Conservation (phyloP, 2,888 invertebrate species). For the Drosophila vallismaia region DNA sequence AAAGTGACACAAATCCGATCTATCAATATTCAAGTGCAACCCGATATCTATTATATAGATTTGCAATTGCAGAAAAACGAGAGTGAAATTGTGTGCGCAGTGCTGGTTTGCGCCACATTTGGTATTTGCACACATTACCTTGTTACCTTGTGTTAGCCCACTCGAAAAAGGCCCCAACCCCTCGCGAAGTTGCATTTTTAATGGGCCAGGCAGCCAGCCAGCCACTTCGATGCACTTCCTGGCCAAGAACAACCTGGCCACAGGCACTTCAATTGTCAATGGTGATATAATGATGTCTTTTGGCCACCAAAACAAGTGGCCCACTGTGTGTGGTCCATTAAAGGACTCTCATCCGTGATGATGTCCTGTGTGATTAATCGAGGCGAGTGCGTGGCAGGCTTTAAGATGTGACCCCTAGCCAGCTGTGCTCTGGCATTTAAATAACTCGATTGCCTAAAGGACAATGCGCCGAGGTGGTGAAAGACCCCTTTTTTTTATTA, state of each 20-base stretch:
- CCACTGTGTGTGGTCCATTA: slow-evolving; percentile 1
- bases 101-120: slow-evolving; percentile 28
- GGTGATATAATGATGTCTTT: slow-evolving; percentile 3
- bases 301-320: neutral
- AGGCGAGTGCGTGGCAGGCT: slow-evolving; percentile 1
- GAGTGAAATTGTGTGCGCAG: slow-evolving; percentile 36
- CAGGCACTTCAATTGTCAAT: neutral
- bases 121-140: neutral
- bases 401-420: slow-evolving; percentile 6
- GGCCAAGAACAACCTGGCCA: neutral
- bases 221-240: neutral
- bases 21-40: neutral
- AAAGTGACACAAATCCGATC: neutral
- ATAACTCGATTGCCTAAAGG: slow-evolving; percentile 9
- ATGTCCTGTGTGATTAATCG: slow-evolving; percentile 15
- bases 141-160: slow-evolving; percentile 20
- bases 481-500: neutral
- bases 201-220: no score
- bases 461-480: neutral
- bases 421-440: slow-evolving; percentile 5
- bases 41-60: slow-evolving; percentile 2
- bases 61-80: slow-evolving; percentile 14
- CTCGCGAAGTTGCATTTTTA: slow-evolving; percentile 14
- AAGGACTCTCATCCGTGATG: slow-evolving; percentile 1
- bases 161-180: neutral